Conservation (phyloP, 2,113 vertebrate species). For the Syngnathus scovelli region DNA sequence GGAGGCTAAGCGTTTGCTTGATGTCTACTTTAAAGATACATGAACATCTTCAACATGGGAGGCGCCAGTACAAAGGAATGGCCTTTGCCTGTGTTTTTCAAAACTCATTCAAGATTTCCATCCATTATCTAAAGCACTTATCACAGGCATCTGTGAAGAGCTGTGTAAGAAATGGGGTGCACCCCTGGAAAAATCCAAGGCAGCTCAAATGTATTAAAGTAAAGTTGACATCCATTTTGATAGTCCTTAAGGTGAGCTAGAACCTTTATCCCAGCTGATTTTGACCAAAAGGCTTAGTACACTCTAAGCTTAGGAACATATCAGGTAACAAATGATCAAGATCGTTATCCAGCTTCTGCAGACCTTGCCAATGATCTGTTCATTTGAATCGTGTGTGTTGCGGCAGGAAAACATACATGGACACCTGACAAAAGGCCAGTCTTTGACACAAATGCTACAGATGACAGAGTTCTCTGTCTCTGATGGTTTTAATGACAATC, state of each 20-base stretch:
- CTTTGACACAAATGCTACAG: slow-evolving; percentile 49
- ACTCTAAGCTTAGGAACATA: no score
- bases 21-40: slow-evolving; percentile 15
- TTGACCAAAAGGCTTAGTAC: not conserved
- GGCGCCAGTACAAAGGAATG: slow-evolving; percentile 12
- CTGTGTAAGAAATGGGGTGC: not conserved
- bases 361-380: no score
- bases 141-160: not conserved
- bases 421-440: slow-evolving; percentile 46
- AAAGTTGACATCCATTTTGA: not conserved
- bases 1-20: slow-evolving; percentile 8
- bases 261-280: not conserved
- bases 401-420: slow-evolving; percentile 3
- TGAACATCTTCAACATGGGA: slow-evolving; percentile 10
- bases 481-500: slow-evolving; percentile 56
- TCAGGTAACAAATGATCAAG: no score
- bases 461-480: slow-evolving; percentile 48
- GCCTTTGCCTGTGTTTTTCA: slow-evolving; percentile 3
- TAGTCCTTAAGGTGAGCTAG: not conserved
- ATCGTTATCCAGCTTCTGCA: no score
- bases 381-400: no score
- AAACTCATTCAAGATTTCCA: slow-evolving; percentile 8
- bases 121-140: slow-evolving; percentile 8
- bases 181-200: not conserved
- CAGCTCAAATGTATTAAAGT: not conserved